Base-by-base conservation (phyloP, 1,140 invertebrate species). In the Trachelipus rathkii region DNA sequence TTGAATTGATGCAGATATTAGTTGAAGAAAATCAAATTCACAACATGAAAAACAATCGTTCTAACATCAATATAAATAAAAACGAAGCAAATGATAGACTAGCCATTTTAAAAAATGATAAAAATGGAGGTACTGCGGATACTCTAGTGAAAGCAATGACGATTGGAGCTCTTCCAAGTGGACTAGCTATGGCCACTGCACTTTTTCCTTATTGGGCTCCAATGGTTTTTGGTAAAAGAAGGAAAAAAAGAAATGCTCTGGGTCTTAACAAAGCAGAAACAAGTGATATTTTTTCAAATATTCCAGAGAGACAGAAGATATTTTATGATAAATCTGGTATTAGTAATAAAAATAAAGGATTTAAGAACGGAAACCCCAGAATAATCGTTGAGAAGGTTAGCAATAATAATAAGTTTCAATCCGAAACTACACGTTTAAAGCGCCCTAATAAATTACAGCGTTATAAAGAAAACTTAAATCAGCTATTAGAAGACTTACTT, bases 171-270 rank as follows among this genome's bases (percentile, higher is more conserved):
- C 53, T 81, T 21, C 79, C 79, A 7, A 81, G 79, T 50, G 72
- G 74, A n/a, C 77, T 81, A 33, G 79, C 79, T n/a, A 70, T 81
- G 10, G 77, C 75, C 19, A 74, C 79, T 9, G 79, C 79, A 6
- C 71, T 78, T 46, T 81, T 76, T 76, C 79, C 79, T 2, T 76
- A 78, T 70, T 81, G 79, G 79, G 79, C 79, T 46, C 79, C 79
- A 3, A 15, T 77, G 0, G 72, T 81, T 44, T 77, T 81, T n/a
- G 79, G 79, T 9, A 33, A 66, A 9, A 60, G 73, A 43, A 75
- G 60, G 33, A 75, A 44, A 53, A 75, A 68, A 67, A 72, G 44
- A 19, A 33, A 53, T 46, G 53, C 45, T 24, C 33, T 33, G 33
- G 6, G 1, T 33, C 6, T 33, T 33, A 33, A n/a, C n/a, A n/a